These are phyloP conservation scores for Anguilla obscura DNA, from an alignment of 2,797 vertebrate genomes.

Conservation along the genomic window DNA sequence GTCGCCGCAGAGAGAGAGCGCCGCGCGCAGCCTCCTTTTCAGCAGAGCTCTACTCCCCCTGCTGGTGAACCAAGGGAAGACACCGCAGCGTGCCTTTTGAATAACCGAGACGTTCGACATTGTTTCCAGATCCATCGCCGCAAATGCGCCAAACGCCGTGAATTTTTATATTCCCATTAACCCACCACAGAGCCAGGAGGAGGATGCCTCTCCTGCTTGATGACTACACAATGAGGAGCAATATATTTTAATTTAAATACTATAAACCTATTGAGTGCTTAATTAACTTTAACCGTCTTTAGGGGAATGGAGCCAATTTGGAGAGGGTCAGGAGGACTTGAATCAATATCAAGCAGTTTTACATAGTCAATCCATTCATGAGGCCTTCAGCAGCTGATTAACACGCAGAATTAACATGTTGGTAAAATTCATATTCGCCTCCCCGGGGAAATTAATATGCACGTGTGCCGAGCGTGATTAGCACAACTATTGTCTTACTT, in stretches of 20 bases:
- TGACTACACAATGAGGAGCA: slow-evolving; percentile 83
- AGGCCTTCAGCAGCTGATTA: slow-evolving; percentile 84
- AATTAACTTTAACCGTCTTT: slow-evolving; percentile 93
- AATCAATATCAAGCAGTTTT: slow-evolving; percentile 92
- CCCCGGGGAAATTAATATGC: slow-evolving; percentile 87
- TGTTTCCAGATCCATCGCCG: slow-evolving; percentile 54
- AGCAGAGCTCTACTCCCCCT: slow-evolving; percentile 62
- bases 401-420: slow-evolving; percentile 90
- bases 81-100: slow-evolving; percentile 39
- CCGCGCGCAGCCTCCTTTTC: neutral
- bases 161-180: slow-evolving; percentile 77
- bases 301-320: slow-evolving; percentile 90
- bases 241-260: slow-evolving; percentile 92
- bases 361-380: slow-evolving; percentile 83
- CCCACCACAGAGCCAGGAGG: slow-evolving; percentile 65
- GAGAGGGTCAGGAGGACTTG: slow-evolving; percentile 88
- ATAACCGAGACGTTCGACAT: slow-evolving; percentile 56
- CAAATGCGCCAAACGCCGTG: slow-evolving; percentile 74
- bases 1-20: slow-evolving; percentile 21
- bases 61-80: slow-evolving; percentile 51
- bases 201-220: slow-evolving; percentile 68
- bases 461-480: slow-evolving; percentile 86
- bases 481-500: slow-evolving; percentile 83
- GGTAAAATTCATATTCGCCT: slow-evolving; percentile 86
- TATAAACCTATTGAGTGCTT: slow-evolving; percentile 91